Base-by-base conservation (phyloP, 2,113 vertebrate species). In the Spea multiplicata region DNA sequence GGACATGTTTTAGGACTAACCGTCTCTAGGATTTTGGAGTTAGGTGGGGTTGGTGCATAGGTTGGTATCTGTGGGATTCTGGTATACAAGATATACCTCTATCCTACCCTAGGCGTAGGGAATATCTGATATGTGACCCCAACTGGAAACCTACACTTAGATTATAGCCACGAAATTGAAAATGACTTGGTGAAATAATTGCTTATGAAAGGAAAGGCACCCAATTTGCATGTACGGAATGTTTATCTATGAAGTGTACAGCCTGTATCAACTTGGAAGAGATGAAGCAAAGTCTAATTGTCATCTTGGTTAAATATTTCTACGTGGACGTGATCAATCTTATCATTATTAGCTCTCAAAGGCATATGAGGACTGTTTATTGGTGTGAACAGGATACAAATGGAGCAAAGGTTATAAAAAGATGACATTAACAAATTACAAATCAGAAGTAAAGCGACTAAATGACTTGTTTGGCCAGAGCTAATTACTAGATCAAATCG, bases 291-390 rank as follows among this genome's bases (percentile, higher is more conserved):
- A 4, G 14, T 84, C 71, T 83, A 76, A 82, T 57, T 62, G 48
- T 53, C 5, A n/a, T 74, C 69, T 79, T 46, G 75, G 69, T 68
- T 83, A 84, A 84, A 83, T 61, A 69, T 4, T 71, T 46, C 66
- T 73, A 74, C 82, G 68, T 44, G 80, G 71, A 49, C 61, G 59
- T 66, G 70, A 79, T 14, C 3, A 53, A 47, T 66, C 50, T 76
- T 79, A 79, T 79, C 76, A 73, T 57, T 57, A 55, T 53, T 53
- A 72, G 62, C 66, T 65, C 48, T 66, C 57, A 48, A 49, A 55
- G 49, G 30, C 61, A 73, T n/a, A 30, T 72, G 8, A 78, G 59
- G 61, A 55, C 10, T 30, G 6, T 53, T 62, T 68, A 50, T 44
- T 61, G 45, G 16, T 55, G 1, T 72, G 59, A 3, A 72, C 44